Conservation (phyloP, 1,140 invertebrate genomes). For the Calosoma granatense region DNA sequence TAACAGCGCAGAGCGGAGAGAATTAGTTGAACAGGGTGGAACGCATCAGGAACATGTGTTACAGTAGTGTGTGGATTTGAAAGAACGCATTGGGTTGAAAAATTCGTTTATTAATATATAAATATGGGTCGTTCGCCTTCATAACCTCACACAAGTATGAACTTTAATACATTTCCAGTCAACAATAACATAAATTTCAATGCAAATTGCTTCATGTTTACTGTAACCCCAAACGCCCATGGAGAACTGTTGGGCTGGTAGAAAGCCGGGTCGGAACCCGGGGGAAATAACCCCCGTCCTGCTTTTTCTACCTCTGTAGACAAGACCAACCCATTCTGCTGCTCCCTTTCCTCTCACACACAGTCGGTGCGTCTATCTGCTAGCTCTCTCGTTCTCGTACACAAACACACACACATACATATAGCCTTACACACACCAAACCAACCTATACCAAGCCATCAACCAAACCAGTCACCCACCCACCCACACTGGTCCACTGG, state of each 20-base stretch:
- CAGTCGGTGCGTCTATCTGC: too few species aligned
- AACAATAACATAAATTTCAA: constrained; percentile 19
- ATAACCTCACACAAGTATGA: constrained; percentile 6
- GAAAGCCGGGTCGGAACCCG: constrained; percentile 7
- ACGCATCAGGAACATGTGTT: not conserved
- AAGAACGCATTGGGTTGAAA: not conserved
- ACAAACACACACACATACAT: not conserved
- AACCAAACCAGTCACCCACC: too few species aligned
- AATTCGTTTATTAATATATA: constrained; percentile 6
- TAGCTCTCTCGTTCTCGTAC: too few species aligned
- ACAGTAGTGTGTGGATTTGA: not conserved
- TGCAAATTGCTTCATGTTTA: constrained; percentile 16
- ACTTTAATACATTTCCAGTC: constrained; percentile 16
- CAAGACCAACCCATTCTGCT: not conserved
- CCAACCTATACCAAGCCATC: not conserved
- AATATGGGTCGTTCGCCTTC: constrained; percentile 3
- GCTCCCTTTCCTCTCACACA: not conserved
- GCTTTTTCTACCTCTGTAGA: not conserved
- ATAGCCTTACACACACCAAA: not conserved
- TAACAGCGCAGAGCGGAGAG: too few species aligned
- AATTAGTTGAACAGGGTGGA: too few species aligned
- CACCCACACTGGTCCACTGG: too few species aligned
- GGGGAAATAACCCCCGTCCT: not conserved
- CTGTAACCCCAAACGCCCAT: constrained; percentile 13
- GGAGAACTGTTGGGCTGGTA: constrained; percentile 9